Conservation (phyloP, 2,797 vertebrate species). For the Threskiornis aethiopicus region DNA sequence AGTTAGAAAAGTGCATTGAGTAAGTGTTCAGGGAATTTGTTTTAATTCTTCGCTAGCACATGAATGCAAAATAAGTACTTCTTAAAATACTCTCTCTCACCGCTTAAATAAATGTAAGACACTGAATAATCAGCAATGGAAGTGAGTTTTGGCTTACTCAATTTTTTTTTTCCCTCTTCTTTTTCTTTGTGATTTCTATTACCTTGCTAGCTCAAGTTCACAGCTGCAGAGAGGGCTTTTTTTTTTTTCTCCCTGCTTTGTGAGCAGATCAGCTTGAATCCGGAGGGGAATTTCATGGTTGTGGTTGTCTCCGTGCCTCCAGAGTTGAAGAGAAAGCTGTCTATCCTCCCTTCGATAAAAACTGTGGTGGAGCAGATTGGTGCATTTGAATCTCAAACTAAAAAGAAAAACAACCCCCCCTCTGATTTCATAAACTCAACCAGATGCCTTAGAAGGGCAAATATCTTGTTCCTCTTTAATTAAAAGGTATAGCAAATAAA, state of each 20-base stretch:
- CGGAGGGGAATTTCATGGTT: background rate
- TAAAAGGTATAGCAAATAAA: constrained; percentile 56
- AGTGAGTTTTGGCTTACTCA: background rate
- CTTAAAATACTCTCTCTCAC: background rate
- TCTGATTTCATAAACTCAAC: constrained; percentile 37
- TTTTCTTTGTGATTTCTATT: constrained; percentile 4
- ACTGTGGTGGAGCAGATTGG: background rate
- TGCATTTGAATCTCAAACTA: background rate
- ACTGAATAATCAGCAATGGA: background rate
- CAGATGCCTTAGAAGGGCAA: constrained; percentile 34
- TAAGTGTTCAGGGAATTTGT: background rate
- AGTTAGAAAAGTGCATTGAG: background rate
- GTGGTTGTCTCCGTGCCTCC: background rate
- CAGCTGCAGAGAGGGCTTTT: background rate
- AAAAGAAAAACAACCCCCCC: background rate
- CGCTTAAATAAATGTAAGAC: background rate
- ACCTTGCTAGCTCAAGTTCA: constrained; percentile 3
- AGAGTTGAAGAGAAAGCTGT: background rate
- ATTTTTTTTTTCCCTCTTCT: background rate
- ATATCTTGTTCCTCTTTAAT: constrained; percentile 56
- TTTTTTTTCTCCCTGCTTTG: background rate
- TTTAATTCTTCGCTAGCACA: background rate
- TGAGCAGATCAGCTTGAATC: background rate
- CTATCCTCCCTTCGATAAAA: background rate
- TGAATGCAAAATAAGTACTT: background rate